Evolutionary conservation across 2,113 vertebrate species (phyloP), one percentile per base, ranked within the genome.

Genomic region (Chionodraco myersi): DNA sequence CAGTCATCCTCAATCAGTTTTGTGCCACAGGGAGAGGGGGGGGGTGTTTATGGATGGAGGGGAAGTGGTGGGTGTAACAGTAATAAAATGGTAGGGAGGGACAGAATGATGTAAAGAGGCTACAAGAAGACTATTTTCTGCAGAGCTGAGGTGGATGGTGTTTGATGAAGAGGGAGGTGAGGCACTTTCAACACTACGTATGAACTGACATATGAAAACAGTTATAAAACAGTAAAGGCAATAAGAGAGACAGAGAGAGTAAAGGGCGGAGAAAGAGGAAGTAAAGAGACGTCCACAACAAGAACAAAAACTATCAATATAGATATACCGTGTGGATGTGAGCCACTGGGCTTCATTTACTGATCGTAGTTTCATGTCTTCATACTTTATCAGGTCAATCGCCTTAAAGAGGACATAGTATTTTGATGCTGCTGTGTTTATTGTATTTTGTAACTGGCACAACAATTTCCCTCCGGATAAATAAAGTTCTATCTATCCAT

Each of bases 1-100:
- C 97, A 98, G 96, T 98, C 97, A 97, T 98, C 97, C 97, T 98
- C 97, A 96, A 98, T 98, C 97, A 98, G 96, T 97, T 98, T 98
- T 98, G 96, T 97, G 97, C 96, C 97, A 97, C 96, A 98, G 96
- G 97, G 93, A 91, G 94, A 88, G 41, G 81, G n/a, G 79, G 84
- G 72, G 61, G 75, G 69, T 36, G 64, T 80, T 70, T 66, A 83
- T 92, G 86, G 91, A 78, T 61, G 59, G 34, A 89, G 5, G 90
- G 90, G 67, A 26, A 30, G 30, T 30, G 69, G 66, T 45, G 66
- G 82, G 68, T 6, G 34, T 63, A 41, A 63, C 59, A 8, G 7
- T 41, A 41, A 41, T 7, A 41, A 41, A 6, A 69, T 14, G 77
- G 30, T 30, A 30, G 30, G 61, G 70, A 1, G 30, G 66, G 75